Conservation (phyloP, 2,797 vertebrate genomes). For the Yasuhikotakia modesta region DNA sequence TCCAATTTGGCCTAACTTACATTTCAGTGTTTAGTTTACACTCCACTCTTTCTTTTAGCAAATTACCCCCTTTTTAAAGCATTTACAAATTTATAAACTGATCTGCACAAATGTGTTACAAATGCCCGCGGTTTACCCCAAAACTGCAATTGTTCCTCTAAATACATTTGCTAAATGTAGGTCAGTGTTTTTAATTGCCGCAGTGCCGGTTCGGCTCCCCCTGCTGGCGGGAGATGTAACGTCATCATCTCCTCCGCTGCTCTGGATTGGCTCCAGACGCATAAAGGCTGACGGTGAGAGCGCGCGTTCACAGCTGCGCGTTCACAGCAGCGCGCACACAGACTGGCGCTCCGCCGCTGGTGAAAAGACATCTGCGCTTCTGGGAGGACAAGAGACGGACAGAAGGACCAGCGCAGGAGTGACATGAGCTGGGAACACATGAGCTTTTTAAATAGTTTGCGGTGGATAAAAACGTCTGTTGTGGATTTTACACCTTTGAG, state of each 20-base stretch:
- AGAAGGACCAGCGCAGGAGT: neutral
- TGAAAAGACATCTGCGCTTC: constrained; percentile 56
- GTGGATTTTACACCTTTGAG: constrained; percentile 37
- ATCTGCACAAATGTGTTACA: neutral
- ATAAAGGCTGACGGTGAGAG: constrained; percentile 1
- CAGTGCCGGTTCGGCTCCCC: constrained; percentile 48
- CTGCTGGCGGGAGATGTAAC: constrained; percentile 68
- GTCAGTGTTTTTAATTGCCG: constrained; percentile 38
- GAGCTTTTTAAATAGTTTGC: neutral
- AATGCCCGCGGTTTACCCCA: neutral
- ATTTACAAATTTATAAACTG: neutral
- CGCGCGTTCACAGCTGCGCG: constrained; percentile 2
- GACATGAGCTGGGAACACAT: constrained; percentile 37
- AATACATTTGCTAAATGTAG: constrained; percentile 29
- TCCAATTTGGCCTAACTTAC: neutral
- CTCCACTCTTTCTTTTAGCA: neutral
- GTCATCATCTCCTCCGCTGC: constrained; percentile 64
- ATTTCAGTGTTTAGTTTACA: neutral
- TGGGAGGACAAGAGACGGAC: constrained; percentile 6
- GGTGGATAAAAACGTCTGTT: neutral
- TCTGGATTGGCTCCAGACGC: constrained; percentile 62
- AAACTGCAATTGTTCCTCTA: neutral
- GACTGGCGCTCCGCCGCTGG: neutral
- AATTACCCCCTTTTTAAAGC: neutral
- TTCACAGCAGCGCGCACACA: constrained; percentile 24